Conservation (phyloP, 2,113 vertebrate species). For the Leucoraja erinaceus region DNA sequence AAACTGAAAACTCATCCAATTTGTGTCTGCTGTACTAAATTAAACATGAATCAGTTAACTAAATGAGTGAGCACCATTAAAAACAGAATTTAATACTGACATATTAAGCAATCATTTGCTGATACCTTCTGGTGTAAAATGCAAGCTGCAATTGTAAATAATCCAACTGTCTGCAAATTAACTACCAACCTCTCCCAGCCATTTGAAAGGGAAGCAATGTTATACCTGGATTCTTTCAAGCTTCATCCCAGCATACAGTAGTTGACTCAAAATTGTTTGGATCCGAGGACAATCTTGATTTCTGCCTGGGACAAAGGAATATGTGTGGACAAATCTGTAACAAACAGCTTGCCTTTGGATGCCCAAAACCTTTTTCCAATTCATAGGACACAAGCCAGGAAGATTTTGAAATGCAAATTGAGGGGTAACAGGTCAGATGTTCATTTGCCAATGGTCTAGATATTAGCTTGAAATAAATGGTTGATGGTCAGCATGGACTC, state of each 20-base stretch:
- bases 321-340: background rate
- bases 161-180: background rate
- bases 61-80: background rate
- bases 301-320: background rate
- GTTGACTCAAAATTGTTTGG: background rate
- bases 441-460: too few species aligned
- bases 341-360: too few species aligned
- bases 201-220: background rate
- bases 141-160: background rate
- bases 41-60: background rate
- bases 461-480: too few species aligned
- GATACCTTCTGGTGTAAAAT: background rate
- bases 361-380: too few species aligned
- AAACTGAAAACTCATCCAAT: background rate
- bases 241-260: background rate
- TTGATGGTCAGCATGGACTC: too few species aligned
- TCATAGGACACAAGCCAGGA: too few species aligned
- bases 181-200: background rate
- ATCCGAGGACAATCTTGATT: background rate
- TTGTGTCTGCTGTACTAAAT: background rate
- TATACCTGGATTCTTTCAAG: background rate
- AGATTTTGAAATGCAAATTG: too few species aligned
- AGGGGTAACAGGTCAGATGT: too few species aligned
- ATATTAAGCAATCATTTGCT: background rate
- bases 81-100: background rate